Evolutionary conservation across 2,797 vertebrate genomes (phyloP).

Genomic region (Acipenser transmontanus): DNA sequence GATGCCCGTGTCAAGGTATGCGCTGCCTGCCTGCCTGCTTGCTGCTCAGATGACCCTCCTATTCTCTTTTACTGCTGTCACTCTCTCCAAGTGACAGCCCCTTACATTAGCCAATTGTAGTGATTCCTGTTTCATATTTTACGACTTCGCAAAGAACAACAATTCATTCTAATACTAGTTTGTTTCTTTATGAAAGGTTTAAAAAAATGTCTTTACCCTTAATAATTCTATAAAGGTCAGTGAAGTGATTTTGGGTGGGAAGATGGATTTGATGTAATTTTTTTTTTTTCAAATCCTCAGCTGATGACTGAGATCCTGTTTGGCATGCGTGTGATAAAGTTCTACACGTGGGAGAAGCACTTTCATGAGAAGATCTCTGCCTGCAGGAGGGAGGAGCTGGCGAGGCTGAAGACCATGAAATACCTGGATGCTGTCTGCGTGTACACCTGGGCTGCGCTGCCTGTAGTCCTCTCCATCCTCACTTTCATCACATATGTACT

Average conservation of each 20-base stretch:
- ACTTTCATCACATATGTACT: constrained; percentile 86
- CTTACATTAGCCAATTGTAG: too few relatives aligned
- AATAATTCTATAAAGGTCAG: too few relatives aligned
- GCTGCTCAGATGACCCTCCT: neutral
- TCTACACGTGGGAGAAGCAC: constrained; percentile 83
- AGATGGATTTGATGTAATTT: neutral
- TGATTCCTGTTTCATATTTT: too few relatives aligned
- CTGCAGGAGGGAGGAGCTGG: constrained; percentile 68
- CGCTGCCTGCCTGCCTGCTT: neutral
- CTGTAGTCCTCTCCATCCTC: constrained; percentile 83
- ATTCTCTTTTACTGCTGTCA: neutral
- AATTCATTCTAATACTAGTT: neutral
- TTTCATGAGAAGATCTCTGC: constrained; percentile 63
- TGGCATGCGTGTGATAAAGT: constrained; percentile 90
- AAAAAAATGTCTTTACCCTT: too few relatives aligned
- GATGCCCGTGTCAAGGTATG: constrained; percentile 86
- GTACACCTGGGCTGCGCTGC: constrained; percentile 90
- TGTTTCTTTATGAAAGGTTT: neutral
- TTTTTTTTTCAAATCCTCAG: constrained; percentile 42
- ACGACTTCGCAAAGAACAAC: neutral
- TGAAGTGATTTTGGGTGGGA: too few relatives aligned
- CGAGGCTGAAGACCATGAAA: constrained; percentile 65
- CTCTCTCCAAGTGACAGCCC: too few relatives aligned
- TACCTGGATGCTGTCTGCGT: constrained; percentile 91
- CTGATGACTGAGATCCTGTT: constrained; percentile 85